Evolutionary conservation across 1,140 invertebrate genomes (phyloP), one percentile per base, ranked within the genome.

Genomic region (Dufourea novaeangliae): DNA sequence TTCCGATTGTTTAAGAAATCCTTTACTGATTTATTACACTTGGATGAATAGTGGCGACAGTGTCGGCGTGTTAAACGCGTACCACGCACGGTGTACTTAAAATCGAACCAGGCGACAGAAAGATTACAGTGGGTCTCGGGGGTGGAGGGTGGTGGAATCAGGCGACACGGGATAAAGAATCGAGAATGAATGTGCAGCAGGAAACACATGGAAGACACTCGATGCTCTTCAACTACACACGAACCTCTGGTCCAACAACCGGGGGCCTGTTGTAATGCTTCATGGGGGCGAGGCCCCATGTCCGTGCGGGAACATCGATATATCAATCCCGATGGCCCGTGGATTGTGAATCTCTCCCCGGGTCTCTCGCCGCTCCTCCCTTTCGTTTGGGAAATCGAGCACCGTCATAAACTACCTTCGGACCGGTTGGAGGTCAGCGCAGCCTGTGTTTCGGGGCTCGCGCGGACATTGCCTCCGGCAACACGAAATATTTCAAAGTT

Each of bases 351-450:
- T 81, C 62, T 70, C n/a, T n/a, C n/a, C n/a, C 72, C 63, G 46
- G 50, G n/a, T n/a, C n/a, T 62, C 79, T 32, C 34, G 56, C 52
- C 59, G 69, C 62, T 57, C 34, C 46, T 72, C 27, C 67, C 56
- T 78, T 82, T 82, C 68, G 69, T 69, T 78, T 50, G 64, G 63
- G 44, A 83, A 82, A 83, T 83, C 68, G 37, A 52, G 57, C 72
- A 80, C 72, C 78, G 64, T 82, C 62, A 71, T 81, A 81, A 81
- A 81, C 75, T 39, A 82, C 71, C 64, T 50, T 74, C 14, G 46
- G 56, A 69, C 52, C 57, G 57, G 52, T 71, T 61, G 32, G 68
- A 70, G 75, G 54, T 78, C 41, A 70, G 66, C 34, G 59, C 11
- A 37, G 27, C 32, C 50, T n/a, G 32, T 22, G 68, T 77, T 77